Percentiles rank a stretch among this genome's conserved stretches.
Conservation (phyloP, 2,797 vertebrate genomes). For the Gymnocypris eckloni region DNA sequence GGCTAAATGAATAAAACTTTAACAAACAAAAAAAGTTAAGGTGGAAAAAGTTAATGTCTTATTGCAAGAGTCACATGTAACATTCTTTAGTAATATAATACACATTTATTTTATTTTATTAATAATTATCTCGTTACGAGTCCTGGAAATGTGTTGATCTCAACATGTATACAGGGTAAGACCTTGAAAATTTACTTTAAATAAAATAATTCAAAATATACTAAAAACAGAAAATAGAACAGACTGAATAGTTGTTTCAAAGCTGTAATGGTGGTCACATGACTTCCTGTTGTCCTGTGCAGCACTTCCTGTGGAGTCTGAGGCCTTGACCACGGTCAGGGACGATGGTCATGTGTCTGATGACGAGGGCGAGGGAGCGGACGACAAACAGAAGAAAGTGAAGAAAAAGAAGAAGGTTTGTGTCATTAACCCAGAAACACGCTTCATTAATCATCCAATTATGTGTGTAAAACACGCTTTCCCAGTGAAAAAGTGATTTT, state of each 20-base stretch:
- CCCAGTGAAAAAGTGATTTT: not conserved
- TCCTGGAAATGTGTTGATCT: not conserved
- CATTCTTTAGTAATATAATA: too few species aligned
- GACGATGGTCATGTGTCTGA: not conserved
- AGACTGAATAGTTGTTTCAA: too few species aligned
- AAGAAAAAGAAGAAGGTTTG: conserved; percentile 21
- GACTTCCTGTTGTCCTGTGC: conserved; percentile 25
- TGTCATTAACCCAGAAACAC: not conserved
- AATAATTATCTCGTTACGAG: not conserved
- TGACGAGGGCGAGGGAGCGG: not conserved
- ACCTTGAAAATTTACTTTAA: not conserved
- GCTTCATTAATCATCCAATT: not conserved
- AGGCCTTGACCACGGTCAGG: not conserved
- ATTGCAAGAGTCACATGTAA: too few species aligned
- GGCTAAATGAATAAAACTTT: too few species aligned
- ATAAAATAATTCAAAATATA: not conserved
- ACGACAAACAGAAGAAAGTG: not conserved
- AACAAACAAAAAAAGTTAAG: too few species aligned
- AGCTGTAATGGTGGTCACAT: not conserved
- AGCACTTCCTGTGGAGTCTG: conserved; percentile 13
- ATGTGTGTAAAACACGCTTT: not conserved
- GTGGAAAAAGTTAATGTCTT: too few species aligned
- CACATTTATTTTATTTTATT: not conserved
- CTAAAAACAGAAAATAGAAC: not conserved
- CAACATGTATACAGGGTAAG: not conserved